Evolutionary conservation across 2,113 vertebrate genomes (phyloP), one percentile per base, ranked within the genome.

Genomic region (Callipepla californica): DNA sequence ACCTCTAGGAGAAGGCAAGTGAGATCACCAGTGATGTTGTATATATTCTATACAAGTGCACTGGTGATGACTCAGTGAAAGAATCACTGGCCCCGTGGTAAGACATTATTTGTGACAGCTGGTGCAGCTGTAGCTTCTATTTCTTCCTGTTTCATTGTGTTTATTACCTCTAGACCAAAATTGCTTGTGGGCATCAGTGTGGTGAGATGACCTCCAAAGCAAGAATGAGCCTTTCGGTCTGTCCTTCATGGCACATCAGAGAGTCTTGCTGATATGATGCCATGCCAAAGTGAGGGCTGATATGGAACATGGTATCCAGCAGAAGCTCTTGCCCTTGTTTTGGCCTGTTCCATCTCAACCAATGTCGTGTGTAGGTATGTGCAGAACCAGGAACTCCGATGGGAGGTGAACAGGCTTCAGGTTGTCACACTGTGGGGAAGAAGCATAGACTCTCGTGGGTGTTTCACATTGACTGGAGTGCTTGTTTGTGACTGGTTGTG

Each of bases 361-460:
- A 28, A 1, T 10, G 14, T 5, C 6, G 30, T 22, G 11, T 25
- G 15, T 53, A 36, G 42, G 22, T 40, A 7, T 2, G 36, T 78
- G 69, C 50, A 48, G 76, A 76, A 36, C 58, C 69, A 85, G 73
- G 38, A 53, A 50, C 17, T 8, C 51, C 38, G 44, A 47, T 17
- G 17, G 30, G 34, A 59, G 44, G 9, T 32, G 13, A 66, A 2
- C 0, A 0, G 67, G 47, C 58, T 79, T 50, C 36, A 63, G 55
- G 38, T 50, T 92, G 30, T 22, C 6, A 0, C 25, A 21, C 6
- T 55, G n/a, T 38, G 55, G 25, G 53, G 34, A 82, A 83, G 59
- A 69, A 51, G 22, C 0, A 0, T 2, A 13, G 10, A 19, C 16
- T 72, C 40, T 57, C 11, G 1, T 36, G 68, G 77, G 40, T 45